Evolutionary conservation across 2,113 vertebrate species (phyloP).

Genomic region (Rhinichthys klamathensis): DNA sequence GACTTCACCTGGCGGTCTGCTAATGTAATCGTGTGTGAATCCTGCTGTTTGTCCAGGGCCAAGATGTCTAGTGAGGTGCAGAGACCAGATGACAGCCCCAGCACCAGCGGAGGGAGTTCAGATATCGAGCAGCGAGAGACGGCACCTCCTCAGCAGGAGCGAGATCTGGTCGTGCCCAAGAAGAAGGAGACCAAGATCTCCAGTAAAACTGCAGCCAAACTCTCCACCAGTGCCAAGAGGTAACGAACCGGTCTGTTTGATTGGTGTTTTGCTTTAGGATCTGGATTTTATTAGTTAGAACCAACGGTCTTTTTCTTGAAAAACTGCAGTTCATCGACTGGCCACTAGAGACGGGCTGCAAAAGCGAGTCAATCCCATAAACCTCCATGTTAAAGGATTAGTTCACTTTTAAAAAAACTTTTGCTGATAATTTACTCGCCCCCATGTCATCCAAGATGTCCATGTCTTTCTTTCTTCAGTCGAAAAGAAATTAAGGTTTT

Average conservation of each 20-base stretch:
- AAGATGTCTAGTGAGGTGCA: conserved; percentile 98
- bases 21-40: conserved; percentile 10
- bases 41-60: conserved; percentile 68
- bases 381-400: too few relatives aligned
- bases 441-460: too few relatives aligned
- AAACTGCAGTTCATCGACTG: too few relatives aligned
- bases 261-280: not conserved
- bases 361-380: too few relatives aligned
- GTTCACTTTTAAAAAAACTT: too few relatives aligned
- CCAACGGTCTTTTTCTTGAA: too few relatives aligned
- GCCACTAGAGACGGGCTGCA: too few relatives aligned
- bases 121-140: conserved; percentile 94
- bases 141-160: conserved; percentile 89
- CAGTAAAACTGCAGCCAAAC: conserved; percentile 97
- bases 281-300: too few relatives aligned
- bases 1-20: conserved; percentile 21
- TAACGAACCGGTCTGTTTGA: conserved; percentile 52
- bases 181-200: conserved; percentile 99
- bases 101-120: conserved; percentile 97
- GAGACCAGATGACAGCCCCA: conserved; percentile 97
- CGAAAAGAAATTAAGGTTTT: too few relatives aligned
- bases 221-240: conserved; percentile 99
- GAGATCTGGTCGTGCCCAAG: conserved; percentile 95
- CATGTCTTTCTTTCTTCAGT: too few relatives aligned
- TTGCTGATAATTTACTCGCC: too few relatives aligned